A percentile compares a stretch with the other conserved stretches of the same genome.
phyloP scores from a whole-genome alignment of 2,888 invertebrate species.

The Caenorhabditis virilis region DNA sequence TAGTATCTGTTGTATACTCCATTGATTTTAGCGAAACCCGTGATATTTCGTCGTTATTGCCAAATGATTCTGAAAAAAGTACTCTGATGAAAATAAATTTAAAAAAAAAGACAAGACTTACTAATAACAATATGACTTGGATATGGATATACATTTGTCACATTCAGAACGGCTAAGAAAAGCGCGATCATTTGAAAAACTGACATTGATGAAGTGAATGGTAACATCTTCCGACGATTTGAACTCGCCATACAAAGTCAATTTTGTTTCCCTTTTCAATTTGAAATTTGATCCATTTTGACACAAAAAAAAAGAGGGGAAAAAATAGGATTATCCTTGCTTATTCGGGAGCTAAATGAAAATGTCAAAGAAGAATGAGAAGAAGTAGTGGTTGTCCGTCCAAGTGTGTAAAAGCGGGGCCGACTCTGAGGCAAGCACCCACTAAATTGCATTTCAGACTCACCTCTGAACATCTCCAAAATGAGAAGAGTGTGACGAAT shows the following conservation, averaged over 20 bases:
- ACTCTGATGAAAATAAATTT: too few species aligned
- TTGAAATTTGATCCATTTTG: background rate
- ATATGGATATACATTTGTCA: conserved; percentile 30
- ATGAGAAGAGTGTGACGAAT: background rate
- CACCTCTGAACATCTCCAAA: conserved; percentile 13
- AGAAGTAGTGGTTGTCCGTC: background rate
- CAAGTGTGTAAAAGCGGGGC: background rate
- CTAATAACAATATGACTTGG: conserved; percentile 44
- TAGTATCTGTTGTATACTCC: conserved; percentile 48
- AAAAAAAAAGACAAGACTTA: conserved; percentile 13
- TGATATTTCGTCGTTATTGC: conserved; percentile 53
- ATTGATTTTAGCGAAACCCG: conserved; percentile 39
- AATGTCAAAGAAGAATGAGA: background rate
- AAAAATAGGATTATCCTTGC: background rate
- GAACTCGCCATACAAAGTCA: conserved; percentile 6
- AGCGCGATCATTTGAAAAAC: conserved; percentile 3
- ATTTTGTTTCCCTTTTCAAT: background rate
- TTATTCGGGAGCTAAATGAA: background rate
- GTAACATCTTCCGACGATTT: conserved; percentile 5
- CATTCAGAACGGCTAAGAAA: conserved; percentile 21
- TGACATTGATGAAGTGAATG: background rate
- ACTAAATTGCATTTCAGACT: conserved; percentile 40
- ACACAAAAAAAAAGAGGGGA: conserved; percentile 5
- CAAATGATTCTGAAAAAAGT: conserved; percentile 60
- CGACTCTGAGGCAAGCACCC: background rate